A percentile compares a stretch with the other conserved stretches of the same genome.
Conservation (phyloP, 1,140 invertebrate genomes). For the Tenebrio molitor region DNA sequence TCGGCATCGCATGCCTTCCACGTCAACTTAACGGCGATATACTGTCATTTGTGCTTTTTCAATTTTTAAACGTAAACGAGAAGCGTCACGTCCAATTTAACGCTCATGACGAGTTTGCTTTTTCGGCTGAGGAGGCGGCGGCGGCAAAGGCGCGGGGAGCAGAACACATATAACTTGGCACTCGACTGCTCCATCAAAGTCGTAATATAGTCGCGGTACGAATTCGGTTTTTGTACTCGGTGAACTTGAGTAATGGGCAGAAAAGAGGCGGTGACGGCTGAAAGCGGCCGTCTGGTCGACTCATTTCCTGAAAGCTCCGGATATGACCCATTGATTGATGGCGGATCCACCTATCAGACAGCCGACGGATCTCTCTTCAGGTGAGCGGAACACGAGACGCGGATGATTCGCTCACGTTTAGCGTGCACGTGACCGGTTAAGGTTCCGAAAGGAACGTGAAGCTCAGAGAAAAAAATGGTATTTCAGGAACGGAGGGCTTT, state of each 20-base stretch:
- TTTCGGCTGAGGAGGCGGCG: no score
- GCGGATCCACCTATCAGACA: constrained; percentile 50
- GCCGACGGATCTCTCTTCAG: background rate
- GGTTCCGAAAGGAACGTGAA: no score
- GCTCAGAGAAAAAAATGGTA: no score
- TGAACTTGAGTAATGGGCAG: constrained; percentile 15
- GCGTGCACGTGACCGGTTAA: background rate
- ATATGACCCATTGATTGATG: constrained; percentile 57
- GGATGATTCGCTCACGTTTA: constrained; percentile 37
- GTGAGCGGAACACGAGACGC: constrained; percentile 27
- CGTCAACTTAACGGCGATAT: constrained; percentile 33
- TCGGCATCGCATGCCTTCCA: constrained; percentile 31
- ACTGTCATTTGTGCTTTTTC: constrained; percentile 45
- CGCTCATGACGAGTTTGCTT: constrained; percentile 17
- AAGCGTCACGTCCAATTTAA: constrained; percentile 38
- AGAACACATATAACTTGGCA: background rate
- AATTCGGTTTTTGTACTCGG: constrained; percentile 13
- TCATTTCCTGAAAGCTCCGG: constrained; percentile 55
- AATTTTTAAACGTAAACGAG: constrained; percentile 44
- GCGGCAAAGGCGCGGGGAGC: no score
- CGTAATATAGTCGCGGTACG: constrained; percentile 7
- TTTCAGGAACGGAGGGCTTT: no score
- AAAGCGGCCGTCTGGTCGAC: constrained; percentile 30
- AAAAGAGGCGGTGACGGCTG: constrained; percentile 20
- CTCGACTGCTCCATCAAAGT: constrained; percentile 6